Conservation (phyloP, 2,888 invertebrate genomes). For the Chouioia cunea region DNA sequence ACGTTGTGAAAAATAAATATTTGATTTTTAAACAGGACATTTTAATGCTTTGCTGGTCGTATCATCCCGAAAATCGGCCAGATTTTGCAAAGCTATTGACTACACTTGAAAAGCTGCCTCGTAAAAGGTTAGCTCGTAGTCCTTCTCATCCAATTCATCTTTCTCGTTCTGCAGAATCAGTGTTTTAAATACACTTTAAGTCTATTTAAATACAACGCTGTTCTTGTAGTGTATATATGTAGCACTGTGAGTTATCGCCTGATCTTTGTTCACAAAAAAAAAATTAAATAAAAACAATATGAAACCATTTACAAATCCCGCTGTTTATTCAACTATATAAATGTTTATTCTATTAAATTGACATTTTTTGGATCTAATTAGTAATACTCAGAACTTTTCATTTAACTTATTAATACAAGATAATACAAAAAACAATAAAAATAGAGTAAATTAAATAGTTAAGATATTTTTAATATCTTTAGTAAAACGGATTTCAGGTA, state of each 20-base stretch:
- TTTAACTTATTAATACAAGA: conserved; percentile 6
- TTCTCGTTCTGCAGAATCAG: conserved; percentile 95
- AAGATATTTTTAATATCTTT: conserved; percentile 3
- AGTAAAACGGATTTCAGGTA: neutral
- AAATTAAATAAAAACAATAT: conserved; percentile 56
- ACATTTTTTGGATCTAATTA: conserved; percentile 12
- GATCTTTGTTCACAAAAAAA: conserved; percentile 61
- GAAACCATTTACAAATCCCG: conserved; percentile 48
- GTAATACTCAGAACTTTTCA: conserved; percentile 25
- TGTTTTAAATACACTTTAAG: conserved; percentile 76
- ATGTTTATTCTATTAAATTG: conserved; percentile 31
- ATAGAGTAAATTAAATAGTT: too few species aligned
- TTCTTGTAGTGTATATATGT: conserved; percentile 64
- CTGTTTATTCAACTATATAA: conserved; percentile 29
- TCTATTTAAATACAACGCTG: conserved; percentile 61
- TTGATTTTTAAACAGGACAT: conserved; percentile 79
- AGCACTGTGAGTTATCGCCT: conserved; percentile 58
- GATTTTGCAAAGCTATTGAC: conserved; percentile 90
- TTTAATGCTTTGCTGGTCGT: conserved; percentile 97
- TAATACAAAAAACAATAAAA: conserved; percentile 24
- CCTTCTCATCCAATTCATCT: conserved; percentile 98
- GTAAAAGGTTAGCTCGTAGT: conserved; percentile 94
- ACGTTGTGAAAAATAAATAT: neutral
- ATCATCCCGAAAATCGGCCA: conserved; percentile 85
- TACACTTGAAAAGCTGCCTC: conserved; percentile 91